A percentile compares a stretch with the other conserved stretches of the same genome.
Evolutionary conservation across 2,888 invertebrate genomes (phyloP).

Genomic region (Spodoptera littoralis): DNA sequence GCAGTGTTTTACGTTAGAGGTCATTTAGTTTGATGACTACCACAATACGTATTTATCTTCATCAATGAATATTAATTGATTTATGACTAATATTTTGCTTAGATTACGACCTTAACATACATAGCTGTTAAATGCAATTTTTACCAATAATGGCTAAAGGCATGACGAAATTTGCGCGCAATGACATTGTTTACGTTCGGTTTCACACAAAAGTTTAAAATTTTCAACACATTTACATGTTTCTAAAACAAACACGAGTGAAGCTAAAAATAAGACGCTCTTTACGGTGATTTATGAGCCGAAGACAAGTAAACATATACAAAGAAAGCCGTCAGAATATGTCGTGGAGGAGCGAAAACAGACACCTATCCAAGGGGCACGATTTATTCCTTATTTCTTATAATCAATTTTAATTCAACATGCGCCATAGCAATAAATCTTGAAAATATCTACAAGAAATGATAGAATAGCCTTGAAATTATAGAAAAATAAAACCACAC

Average conservation of each 20-base stretch:
- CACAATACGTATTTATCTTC: neutral
- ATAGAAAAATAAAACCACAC: slow-evolving; percentile 26
- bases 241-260: slow-evolving; percentile 21
- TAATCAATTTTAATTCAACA: slow-evolving; percentile 1
- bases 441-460: slow-evolving; percentile 4
- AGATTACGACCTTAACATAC: neutral
- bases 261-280: slow-evolving; percentile 39
- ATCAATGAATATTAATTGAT: slow-evolving; percentile 1
- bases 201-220: slow-evolving; percentile 30
- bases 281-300: slow-evolving; percentile 38
- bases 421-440: slow-evolving; percentile 2
- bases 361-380: slow-evolving; percentile 6
- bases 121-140: neutral
- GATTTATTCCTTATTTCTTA: slow-evolving; percentile 4
- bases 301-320: slow-evolving; percentile 26
- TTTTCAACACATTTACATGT: slow-evolving; percentile 18
- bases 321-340: slow-evolving; percentile 35
- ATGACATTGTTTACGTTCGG: slow-evolving; percentile 25
- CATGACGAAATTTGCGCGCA: slow-evolving; percentile 13
- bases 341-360: slow-evolving; percentile 25
- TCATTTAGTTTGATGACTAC: slow-evolving; percentile 2
- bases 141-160: neutral
- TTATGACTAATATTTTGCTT: neutral
- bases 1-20: slow-evolving; percentile 6
- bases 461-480: slow-evolving; percentile 17